A percentile compares a stretch with the other conserved stretches of the same genome.
phyloP scores from a whole-genome alignment of 2,113 vertebrate species.

The Clinocottus analis region DNA sequence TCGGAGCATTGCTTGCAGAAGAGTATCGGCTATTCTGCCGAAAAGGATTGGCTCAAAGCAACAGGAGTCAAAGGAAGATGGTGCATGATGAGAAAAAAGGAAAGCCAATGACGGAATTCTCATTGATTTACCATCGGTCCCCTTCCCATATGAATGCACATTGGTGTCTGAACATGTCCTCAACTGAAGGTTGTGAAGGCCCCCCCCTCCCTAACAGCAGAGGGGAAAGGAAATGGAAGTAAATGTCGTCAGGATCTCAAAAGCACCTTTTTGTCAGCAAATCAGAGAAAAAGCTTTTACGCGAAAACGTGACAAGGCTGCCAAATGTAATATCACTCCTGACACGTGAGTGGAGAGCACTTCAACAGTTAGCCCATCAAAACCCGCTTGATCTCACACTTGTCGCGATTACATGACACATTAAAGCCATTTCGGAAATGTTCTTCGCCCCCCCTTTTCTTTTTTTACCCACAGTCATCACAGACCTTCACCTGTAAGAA shows the following conservation, averaged over 20 bases:
- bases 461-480: neutral
- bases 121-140: slow-evolving; percentile 48
- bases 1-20: slow-evolving; percentile 14
- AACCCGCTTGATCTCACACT: slow-evolving; percentile 71
- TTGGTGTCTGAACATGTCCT: slow-evolving; percentile 29
- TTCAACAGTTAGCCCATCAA: slow-evolving; percentile 67
- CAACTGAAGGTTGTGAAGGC: slow-evolving; percentile 3
- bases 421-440: slow-evolving; percentile 62
- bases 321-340: slow-evolving; percentile 71
- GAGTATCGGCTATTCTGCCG: slow-evolving; percentile 19
- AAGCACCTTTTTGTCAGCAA: slow-evolving; percentile 71
- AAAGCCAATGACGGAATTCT: slow-evolving; percentile 32
- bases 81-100: slow-evolving; percentile 16
- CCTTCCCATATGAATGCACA: slow-evolving; percentile 36
- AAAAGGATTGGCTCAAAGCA: slow-evolving; percentile 8
- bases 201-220: slow-evolving; percentile 20
- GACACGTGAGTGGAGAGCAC: slow-evolving; percentile 68
- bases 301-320: slow-evolving; percentile 69
- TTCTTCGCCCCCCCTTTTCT: neutral
- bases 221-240: slow-evolving; percentile 50
- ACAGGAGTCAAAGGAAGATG: slow-evolving; percentile 24
- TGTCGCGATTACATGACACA: slow-evolving; percentile 73
- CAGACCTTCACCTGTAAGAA: slow-evolving; percentile 29
- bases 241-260: slow-evolving; percentile 42
- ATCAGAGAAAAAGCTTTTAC: slow-evolving; percentile 60